A percentile compares a stretch with the other conserved stretches of the same genome.
Conservation (phyloP, 2,888 invertebrate genomes). For the Podabrus alpinus region DNA sequence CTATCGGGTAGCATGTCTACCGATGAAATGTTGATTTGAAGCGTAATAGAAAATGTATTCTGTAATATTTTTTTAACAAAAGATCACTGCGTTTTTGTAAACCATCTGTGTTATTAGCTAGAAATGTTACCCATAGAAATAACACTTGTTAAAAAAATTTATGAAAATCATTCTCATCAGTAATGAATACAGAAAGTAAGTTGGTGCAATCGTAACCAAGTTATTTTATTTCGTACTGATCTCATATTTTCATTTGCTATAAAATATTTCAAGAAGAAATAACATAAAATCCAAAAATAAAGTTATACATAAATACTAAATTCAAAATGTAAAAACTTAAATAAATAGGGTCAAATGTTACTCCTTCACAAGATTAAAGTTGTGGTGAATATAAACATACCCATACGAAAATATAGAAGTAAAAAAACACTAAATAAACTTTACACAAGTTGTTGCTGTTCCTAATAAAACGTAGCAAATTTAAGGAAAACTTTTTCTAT, state of each 20-base stretch:
- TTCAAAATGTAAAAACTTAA: neutral
- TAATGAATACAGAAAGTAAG: neutral
- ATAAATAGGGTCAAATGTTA: neutral
- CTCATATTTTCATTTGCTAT: neutral
- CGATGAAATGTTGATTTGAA: neutral
- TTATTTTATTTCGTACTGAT: neutral
- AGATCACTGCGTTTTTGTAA: neutral
- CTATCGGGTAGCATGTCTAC: neutral
- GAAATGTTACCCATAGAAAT: neutral
- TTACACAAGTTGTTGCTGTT: neutral
- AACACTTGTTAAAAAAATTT: neutral
- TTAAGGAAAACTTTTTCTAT: neutral
- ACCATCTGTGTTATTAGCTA: neutral
- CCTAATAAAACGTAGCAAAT: neutral
- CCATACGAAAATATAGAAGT: neutral
- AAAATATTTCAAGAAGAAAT: neutral
- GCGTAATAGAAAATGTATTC: neutral
- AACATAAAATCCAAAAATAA: neutral
- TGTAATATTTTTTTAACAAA: neutral
- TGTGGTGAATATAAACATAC: neutral
- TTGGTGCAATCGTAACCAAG: neutral
- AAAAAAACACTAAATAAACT: neutral
- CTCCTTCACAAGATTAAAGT: neutral
- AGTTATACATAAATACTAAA: neutral
- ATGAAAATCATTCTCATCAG: neutral